Evolutionary conservation across 2,113 vertebrate genomes (phyloP).

Genomic region (Dissostichus mawsoni): DNA sequence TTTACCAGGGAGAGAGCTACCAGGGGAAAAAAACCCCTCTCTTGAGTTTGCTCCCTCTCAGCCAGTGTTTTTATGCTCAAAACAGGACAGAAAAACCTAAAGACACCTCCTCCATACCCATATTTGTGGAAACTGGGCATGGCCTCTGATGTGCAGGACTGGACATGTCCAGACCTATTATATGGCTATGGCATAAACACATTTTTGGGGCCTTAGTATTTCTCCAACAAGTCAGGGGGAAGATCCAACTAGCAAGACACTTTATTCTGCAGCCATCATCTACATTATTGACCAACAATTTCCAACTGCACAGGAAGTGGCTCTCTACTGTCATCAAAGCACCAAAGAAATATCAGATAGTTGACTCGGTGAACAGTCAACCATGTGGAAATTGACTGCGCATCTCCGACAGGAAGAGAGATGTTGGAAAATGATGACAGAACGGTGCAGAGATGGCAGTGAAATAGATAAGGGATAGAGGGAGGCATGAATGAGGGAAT

Average conservation of each 20-base stretch:
- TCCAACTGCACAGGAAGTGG: background rate
- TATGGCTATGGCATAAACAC: too few relatives aligned
- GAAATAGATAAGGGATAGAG: constrained; percentile 37
- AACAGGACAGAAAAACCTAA: too few relatives aligned
- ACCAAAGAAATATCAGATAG: constrained; percentile 6
- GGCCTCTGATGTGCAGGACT: too few relatives aligned
- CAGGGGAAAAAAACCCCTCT: too few relatives aligned
- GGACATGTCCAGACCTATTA: too few relatives aligned
- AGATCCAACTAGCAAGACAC: background rate
- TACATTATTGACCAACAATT: background rate
- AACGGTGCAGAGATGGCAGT: constrained; percentile 15
- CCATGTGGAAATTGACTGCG: constrained; percentile 14
- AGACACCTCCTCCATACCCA: too few relatives aligned
- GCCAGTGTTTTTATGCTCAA: too few relatives aligned
- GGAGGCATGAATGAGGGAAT: constrained; percentile 35
- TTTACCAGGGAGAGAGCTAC: too few relatives aligned
- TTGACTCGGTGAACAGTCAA: background rate
- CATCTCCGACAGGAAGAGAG: background rate
- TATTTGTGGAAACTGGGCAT: too few relatives aligned
- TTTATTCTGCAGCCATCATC: background rate
- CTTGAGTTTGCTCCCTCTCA: too few relatives aligned
- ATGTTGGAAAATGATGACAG: constrained; percentile 35
- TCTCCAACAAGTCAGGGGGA: too few relatives aligned
- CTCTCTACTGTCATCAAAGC: background rate
- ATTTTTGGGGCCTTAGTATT: too few relatives aligned